Conservation (phyloP, 2,888 invertebrate genomes). For the Eupithecia pulchellata region DNA sequence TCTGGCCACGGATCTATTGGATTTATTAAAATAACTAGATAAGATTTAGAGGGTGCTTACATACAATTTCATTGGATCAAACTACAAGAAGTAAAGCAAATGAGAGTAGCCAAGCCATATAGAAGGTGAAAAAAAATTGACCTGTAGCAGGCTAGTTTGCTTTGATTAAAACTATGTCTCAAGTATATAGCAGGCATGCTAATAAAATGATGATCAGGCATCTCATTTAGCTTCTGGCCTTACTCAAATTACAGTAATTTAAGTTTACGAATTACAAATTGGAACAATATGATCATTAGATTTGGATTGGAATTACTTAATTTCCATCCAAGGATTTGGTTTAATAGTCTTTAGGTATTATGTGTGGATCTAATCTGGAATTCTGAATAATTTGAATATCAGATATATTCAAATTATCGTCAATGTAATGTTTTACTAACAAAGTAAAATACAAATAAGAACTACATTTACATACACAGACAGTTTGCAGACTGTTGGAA, state of each 20-base stretch:
- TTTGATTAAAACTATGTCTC: background rate
- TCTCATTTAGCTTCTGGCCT: conserved; percentile 59
- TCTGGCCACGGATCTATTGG: too few relatives aligned
- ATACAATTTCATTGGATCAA: too few relatives aligned
- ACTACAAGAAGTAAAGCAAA: too few relatives aligned
- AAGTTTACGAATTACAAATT: conserved; percentile 49
- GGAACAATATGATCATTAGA: conserved; percentile 49
- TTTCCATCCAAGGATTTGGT: conserved; percentile 46
- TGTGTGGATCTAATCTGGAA: background rate
- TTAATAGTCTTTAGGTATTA: conserved; percentile 13
- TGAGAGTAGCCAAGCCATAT: too few relatives aligned
- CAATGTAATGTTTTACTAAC: too few relatives aligned
- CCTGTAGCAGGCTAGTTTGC: background rate
- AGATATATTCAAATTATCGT: too few relatives aligned
- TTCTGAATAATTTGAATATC: background rate
- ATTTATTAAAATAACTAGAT: too few relatives aligned
- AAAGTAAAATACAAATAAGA: too few relatives aligned
- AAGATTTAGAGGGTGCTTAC: too few relatives aligned
- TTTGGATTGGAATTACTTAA: conserved; percentile 44
- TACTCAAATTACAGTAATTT: conserved; percentile 50
- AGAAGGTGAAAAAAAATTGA: background rate
- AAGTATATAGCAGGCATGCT: conserved; percentile 60
- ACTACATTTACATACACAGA: too few relatives aligned
- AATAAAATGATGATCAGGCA: conserved; percentile 61
- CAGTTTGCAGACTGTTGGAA: too few relatives aligned